Conservation (phyloP, 2,888 invertebrate species). For the Thalpophila matura region DNA sequence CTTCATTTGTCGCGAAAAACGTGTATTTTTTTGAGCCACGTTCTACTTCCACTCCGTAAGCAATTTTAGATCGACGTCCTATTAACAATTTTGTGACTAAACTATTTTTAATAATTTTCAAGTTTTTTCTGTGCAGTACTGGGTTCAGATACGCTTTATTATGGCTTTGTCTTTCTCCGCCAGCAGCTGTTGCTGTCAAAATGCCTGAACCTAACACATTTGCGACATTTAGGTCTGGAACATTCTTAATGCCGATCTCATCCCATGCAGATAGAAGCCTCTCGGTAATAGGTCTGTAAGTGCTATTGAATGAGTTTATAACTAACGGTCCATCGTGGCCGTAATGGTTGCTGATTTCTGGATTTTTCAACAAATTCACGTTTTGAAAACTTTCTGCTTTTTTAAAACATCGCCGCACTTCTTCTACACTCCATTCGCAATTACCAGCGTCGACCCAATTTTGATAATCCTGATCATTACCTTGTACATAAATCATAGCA, state of each 20-base stretch:
- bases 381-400: conserved; percentile 87
- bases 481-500: conserved; percentile 90
- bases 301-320: conserved; percentile 83
- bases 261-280: conserved; percentile 78
- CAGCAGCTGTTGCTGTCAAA: conserved; percentile 82
- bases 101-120: conserved; percentile 69
- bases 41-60: conserved; percentile 27
- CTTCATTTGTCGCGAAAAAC: conserved; percentile 76
- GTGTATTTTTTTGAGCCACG: conserved; percentile 1
- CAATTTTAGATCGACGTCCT: conserved; percentile 9
- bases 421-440: conserved; percentile 88
- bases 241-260: conserved; percentile 81
- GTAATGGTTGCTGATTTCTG: conserved; percentile 69
- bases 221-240: conserved; percentile 81
- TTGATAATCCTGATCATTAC: conserved; percentile 86
- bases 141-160: conserved; percentile 89
- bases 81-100: conserved; percentile 51
- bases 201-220: conserved; percentile 79
- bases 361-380: conserved; percentile 60
- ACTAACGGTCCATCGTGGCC: conserved; percentile 83
- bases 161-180: conserved; percentile 89
- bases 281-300: conserved; percentile 74
- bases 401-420: conserved; percentile 84
- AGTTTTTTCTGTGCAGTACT: conserved; percentile 70
- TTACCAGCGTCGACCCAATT: conserved; percentile 90